Evolutionary conservation across 2,888 invertebrate genomes (phyloP).

Genomic region (Eulithis prunata): DNA sequence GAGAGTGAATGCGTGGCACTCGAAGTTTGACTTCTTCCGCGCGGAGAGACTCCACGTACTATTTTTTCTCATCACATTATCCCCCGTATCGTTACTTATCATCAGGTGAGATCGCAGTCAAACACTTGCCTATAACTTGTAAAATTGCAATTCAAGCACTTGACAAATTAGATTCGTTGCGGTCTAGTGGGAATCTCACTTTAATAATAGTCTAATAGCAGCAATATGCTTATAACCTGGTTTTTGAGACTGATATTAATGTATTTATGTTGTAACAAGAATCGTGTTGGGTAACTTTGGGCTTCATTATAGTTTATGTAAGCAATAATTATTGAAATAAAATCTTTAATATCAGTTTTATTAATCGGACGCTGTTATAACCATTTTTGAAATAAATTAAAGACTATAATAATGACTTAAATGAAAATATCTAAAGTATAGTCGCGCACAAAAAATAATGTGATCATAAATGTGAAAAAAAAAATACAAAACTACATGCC

Average conservation of each 20-base stretch:
- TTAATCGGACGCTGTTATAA: not conserved
- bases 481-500: slow-evolving; percentile 57
- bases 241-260: not conserved
- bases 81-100: no score
- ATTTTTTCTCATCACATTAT: no score
- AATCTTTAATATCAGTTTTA: slow-evolving; percentile 4
- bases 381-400: not conserved
- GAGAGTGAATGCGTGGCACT: no score
- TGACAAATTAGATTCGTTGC: no score
- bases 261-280: not conserved
- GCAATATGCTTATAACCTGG: not conserved
- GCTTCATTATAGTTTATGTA: not conserved
- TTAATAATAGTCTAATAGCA: not conserved
- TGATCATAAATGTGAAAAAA: slow-evolving; percentile 55
- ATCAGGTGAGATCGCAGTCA: no score
- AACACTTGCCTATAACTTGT: no score
- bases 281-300: not conserved
- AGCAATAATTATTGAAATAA: not conserved
- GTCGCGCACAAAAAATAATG: slow-evolving; percentile 73
- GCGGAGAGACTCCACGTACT: no score
- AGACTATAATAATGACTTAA: slow-evolving; percentile 6
- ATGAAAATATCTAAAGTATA: slow-evolving; percentile 42
- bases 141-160: no score
- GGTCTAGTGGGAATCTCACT: slow-evolving; percentile 9
- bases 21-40: no score